Evolutionary conservation across 1,140 invertebrate species (phyloP), one percentile per base, ranked within the genome.

Genomic region (Colletes gigas): DNA sequence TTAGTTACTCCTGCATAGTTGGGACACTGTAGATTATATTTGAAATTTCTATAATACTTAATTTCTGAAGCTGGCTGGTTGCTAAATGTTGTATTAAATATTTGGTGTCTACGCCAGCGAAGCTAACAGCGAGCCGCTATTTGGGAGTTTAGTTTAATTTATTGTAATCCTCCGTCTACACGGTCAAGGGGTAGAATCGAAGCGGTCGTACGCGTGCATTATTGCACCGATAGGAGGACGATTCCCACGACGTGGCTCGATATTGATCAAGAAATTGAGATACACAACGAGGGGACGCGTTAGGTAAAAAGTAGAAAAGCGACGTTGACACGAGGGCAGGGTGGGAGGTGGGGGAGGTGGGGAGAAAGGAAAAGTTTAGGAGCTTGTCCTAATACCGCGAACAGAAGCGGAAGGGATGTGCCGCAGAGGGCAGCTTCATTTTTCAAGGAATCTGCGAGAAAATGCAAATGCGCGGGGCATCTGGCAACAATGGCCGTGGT

Each of bases 401-500:
- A 59, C 72, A 72, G 59, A 15, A 65, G 17, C 67, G 57, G 41
- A 76, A 82, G 81, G 71, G 75, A 76, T 8, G 50, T 52, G 78
- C 52, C 59, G 50, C 60, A 54, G 78, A 82, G 78, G 68, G 78
- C 85, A 82, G 83, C 82, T 88, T 89, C 88, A 91, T 91, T 91
- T 91, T 91, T 91, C 89, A 90, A 83, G 84, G 89, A 91, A 90
- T 90, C 86, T 88, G 85, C 89, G 89, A 85, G 90, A 93, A 92
- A 93, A 93, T 93, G 93, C 91, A 93, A 93, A 93, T 93, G 92
- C 88, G 87, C 89, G 88, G 91, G 93, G 92, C 93, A 93, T 93
- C 93, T 93, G 93, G 93, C 92, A 93, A 93, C 93, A 93, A 93
- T 93, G 93, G 93, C 92, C 92, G 90, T 90, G 91, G 89, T 93